Base-by-base conservation (phyloP, 2,797 vertebrate genomes). In the Gadopsis bispinosus region DNA sequence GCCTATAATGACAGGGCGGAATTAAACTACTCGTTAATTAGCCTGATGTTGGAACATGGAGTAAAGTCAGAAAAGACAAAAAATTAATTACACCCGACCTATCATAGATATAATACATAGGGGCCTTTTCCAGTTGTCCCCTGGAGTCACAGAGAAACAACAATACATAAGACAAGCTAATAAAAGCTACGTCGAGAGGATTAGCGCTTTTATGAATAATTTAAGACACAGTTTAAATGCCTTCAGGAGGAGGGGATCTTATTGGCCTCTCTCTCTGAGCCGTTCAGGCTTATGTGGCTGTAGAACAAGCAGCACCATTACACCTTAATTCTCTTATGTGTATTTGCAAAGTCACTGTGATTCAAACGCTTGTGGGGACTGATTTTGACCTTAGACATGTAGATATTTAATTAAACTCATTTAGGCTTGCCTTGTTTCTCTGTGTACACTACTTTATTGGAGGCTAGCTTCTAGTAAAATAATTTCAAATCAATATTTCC, bases 201-300 rank as follows among this genome's bases (percentile, higher is more conserved):
- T 91, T 88, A 89, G 81, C 13, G 68, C 60, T 35, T 29, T 69
- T 77, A 87, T 95, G 85, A 95, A 94, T 94, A 87, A 95, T 92
- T 93, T 62, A 94, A 87, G 76, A 85, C 12, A 26, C 58, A 33
- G 62, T 67, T 88, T 85, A 90, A 90, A 90, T 73, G 84, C 83
- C 80, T 93, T 88, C 84, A 72, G 77, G 84, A 77, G 69, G 69
- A 83, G 56, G 55, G 73, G 78, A 67, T 69, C 73, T 84, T 73
- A 71, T 39, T 81, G 45, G 71, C 71, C 75, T 68, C 53, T 78
- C 37, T 76, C 37, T 76, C 63, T 26, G 60, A 88, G 81, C 64
- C 58, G 58, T 72, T 81, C 55, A 62, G 73, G 64, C 65, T 83
- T n/a, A 26, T 63, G 80, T 59, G 62, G 75, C 69, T 74, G 31